phyloP scores from a whole-genome alignment of 2,888 invertebrate genomes.

The Encarsia formosa region DNA sequence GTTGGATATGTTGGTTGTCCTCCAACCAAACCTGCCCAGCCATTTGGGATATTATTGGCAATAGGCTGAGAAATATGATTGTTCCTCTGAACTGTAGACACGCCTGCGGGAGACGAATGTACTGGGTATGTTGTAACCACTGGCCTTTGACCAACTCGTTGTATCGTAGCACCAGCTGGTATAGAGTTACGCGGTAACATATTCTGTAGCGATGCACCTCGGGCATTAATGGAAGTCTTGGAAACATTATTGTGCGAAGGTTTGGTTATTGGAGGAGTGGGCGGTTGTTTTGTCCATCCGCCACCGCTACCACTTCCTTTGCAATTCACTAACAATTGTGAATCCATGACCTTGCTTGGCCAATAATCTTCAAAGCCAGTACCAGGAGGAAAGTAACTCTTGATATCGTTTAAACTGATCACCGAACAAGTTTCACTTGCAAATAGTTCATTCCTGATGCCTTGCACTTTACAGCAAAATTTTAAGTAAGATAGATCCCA shows the following conservation, averaged over 20 bases:
- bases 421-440: slow-evolving; percentile 88
- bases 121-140: slow-evolving; percentile 34
- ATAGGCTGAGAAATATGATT: slow-evolving; percentile 41
- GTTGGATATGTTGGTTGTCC: slow-evolving; percentile 50
- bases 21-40: slow-evolving; percentile 52
- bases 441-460: slow-evolving; percentile 85
- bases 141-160: slow-evolving; percentile 41
- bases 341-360: slow-evolving; percentile 85
- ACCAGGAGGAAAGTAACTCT: slow-evolving; percentile 84
- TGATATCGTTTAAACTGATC: slow-evolving; percentile 84
- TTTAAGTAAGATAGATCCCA: slow-evolving; percentile 92
- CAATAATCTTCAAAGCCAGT: slow-evolving; percentile 90
- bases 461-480: slow-evolving; percentile 92
- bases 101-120: slow-evolving; percentile 44
- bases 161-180: slow-evolving; percentile 36
- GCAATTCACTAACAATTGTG: slow-evolving; percentile 70
- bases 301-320: slow-evolving; percentile 57
- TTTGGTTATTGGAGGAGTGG: slow-evolving; percentile 61
- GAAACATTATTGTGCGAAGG: slow-evolving; percentile 43
- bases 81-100: slow-evolving; percentile 38
- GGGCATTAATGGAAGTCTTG: slow-evolving; percentile 42
- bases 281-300: slow-evolving; percentile 76
- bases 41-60: slow-evolving; percentile 48
- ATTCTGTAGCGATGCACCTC: slow-evolving; percentile 22
- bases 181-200: slow-evolving; percentile 34